These are phyloP conservation scores for Plebejus anna DNA, from an alignment of 2,888 invertebrate species.

Conservation along the genomic window DNA sequence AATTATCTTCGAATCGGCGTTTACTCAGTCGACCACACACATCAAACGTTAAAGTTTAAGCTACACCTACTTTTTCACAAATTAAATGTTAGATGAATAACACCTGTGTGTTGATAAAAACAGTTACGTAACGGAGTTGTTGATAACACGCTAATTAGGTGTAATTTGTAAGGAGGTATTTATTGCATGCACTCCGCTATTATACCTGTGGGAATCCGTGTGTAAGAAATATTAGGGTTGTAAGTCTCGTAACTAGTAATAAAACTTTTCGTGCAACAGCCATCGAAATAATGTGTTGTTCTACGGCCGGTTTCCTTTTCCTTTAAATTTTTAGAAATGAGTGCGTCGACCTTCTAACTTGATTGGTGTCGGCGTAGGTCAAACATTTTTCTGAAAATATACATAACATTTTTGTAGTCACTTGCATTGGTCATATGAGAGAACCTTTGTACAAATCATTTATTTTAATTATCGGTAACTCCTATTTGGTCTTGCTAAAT, in stretches of 20 bases:
- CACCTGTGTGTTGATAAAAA: background rate
- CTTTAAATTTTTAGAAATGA: background rate
- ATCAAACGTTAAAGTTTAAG: background rate
- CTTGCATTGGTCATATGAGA: background rate
- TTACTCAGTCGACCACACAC: background rate
- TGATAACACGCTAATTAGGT: slow-evolving; percentile 8
- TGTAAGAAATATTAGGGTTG: slow-evolving; percentile 1
- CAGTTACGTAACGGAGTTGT: slow-evolving; percentile 1
- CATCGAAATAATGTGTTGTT: background rate
- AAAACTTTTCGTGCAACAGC: background rate
- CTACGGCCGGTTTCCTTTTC: background rate
- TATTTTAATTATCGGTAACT: background rate
- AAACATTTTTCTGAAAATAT: background rate
- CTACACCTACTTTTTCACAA: background rate
- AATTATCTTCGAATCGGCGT: background rate
- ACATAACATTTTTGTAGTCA: background rate
- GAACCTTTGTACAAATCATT: background rate
- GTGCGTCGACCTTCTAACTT: background rate
- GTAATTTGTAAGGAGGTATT: slow-evolving; percentile 4
- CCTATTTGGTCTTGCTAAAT: background rate
- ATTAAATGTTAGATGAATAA: background rate
- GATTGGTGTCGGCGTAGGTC: background rate
- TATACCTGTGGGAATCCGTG: slow-evolving; percentile 14
- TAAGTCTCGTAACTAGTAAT: background rate
- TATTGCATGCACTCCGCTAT: slow-evolving; percentile 3